phyloP scores from a whole-genome alignment of 1,140 invertebrate genomes.

The Drosophila ambigua region DNA sequence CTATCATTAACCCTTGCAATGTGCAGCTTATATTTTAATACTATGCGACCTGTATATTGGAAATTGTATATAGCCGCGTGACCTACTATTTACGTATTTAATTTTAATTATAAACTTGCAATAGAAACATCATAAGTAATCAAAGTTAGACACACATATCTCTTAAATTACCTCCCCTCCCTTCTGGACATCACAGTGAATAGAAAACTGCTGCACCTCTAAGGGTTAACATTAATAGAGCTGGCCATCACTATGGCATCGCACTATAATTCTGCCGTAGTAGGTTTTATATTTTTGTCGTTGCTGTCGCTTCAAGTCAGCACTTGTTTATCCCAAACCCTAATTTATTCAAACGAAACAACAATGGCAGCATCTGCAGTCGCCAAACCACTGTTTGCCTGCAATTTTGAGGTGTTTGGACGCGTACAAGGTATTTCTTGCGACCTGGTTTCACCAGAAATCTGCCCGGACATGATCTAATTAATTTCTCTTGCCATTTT shows the following conservation, averaged over 20 bases:
- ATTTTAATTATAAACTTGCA: too few relatives aligned
- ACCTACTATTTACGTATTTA: too few relatives aligned
- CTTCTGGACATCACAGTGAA: too few relatives aligned
- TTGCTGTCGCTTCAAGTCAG: slow-evolving; percentile 8
- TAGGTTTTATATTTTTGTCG: slow-evolving; percentile 23
- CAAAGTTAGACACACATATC: too few relatives aligned
- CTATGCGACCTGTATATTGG: too few relatives aligned
- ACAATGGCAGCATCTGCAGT: slow-evolving; percentile 24
- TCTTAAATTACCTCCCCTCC: too few relatives aligned
- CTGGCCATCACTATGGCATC: slow-evolving; percentile 25
- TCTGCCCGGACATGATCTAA: slow-evolving; percentile 5
- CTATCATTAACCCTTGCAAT: too few relatives aligned
- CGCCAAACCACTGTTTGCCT: slow-evolving; percentile 36
- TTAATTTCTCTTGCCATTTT: not conserved
- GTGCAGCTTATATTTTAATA: too few relatives aligned
- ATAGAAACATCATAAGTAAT: too few relatives aligned
- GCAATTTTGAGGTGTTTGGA: slow-evolving; percentile 86
- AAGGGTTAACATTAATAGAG: too few relatives aligned
- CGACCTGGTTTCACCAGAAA: slow-evolving; percentile 11
- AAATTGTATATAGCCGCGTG: too few relatives aligned
- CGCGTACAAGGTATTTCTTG: slow-evolving; percentile 85
- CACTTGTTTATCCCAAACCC: not conserved
- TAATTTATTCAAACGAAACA: not conserved
- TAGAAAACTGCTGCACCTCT: too few relatives aligned
- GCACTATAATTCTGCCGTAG: slow-evolving; percentile 35